Conservation (phyloP, 2,113 vertebrate species). For the Bettongia penicillata region DNA sequence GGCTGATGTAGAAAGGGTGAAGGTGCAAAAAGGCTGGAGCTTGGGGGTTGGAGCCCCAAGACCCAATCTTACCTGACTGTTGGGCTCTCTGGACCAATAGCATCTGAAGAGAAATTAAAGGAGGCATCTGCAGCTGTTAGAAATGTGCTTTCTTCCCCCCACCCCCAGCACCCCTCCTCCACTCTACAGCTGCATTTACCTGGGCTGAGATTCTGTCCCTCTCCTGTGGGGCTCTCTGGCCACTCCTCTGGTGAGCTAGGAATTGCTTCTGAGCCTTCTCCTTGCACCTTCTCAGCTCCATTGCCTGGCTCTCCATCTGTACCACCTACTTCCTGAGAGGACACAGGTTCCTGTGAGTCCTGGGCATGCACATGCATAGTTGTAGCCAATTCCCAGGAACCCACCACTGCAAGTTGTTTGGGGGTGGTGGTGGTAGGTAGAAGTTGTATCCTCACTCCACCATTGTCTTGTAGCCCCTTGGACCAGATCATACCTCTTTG, state of each 20-base stretch:
- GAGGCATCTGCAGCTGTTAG: background rate
- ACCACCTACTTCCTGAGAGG: conserved; percentile 29
- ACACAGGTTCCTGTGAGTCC: background rate
- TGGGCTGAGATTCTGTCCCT: conserved; percentile 43
- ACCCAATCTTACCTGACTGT: conserved; percentile 72
- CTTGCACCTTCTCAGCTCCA: background rate
- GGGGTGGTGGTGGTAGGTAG: background rate
- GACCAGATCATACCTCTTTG: background rate
- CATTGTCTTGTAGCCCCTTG: background rate
- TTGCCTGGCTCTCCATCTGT: conserved; percentile 5
- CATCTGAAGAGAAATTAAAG: conserved; percentile 52
- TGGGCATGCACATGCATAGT: background rate
- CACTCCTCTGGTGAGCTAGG: conserved; percentile 73
- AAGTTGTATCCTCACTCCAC: background rate
- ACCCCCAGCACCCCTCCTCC: too few relatives aligned
- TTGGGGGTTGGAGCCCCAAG: background rate
- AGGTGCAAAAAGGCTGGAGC: background rate
- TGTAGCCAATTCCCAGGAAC: conserved; percentile 4
- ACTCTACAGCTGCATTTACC: conserved; percentile 50
- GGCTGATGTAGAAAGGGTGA: background rate
- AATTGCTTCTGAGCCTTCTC: conserved; percentile 39
- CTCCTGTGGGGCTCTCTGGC: conserved; percentile 70
- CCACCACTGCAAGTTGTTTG: conserved; percentile 13
- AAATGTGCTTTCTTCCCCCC: rapidly evolving
- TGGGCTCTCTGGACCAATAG: background rate